Evolutionary conservation across 2,113 vertebrate species (phyloP), one percentile per base, ranked within the genome.

Genomic region (Mustela lutreola): DNA sequence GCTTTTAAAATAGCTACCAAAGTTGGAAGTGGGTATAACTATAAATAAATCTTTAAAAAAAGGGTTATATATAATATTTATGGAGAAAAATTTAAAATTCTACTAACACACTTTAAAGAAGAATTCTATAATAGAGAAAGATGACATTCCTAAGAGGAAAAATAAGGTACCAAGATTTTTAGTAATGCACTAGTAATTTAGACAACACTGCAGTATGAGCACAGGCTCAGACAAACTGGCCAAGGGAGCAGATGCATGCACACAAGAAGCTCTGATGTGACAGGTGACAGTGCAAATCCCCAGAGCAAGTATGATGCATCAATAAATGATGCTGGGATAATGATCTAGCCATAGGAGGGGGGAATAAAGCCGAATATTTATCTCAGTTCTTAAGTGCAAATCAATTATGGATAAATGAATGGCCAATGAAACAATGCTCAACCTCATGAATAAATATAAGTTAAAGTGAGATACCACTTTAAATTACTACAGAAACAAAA

Each of bases 51-150:
- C 14, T 90, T 12, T 53, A 45, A 78, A 31, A 78, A 56, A n/a
- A 71, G 12, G 31, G 12, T 11, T 67, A 42, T 58, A 93, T 62
- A 71, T 19, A 87, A 33, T 3, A 31, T 93, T 90, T 36, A 79
- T 83, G 18, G 93, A 79, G 82, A 93, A 89, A 90, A 87, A 42
- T 14, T 86, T 42, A 78, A 73, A 87, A 93, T 33, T 81, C 28
- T 96, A 92, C 31, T 71, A 45, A 89, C 81, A 84, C 8, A 80
- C 53, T 75, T 86, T 75, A 31, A 90, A 71, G 10, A 82, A 85
- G 39, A 70, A 10, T 65, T 89, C 53, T 58, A 7, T 80, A 89
- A 92, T 10, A 96, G 65, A 79, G 8, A 81, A 19, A 58, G 58
- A 58, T 21, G 28, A 67, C 8, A 91, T 73, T 83, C 16, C 63